These are phyloP conservation scores for Paedocypris micromegethes DNA, from an alignment of 2,797 vertebrate genomes.

Conservation along the genomic window DNA sequence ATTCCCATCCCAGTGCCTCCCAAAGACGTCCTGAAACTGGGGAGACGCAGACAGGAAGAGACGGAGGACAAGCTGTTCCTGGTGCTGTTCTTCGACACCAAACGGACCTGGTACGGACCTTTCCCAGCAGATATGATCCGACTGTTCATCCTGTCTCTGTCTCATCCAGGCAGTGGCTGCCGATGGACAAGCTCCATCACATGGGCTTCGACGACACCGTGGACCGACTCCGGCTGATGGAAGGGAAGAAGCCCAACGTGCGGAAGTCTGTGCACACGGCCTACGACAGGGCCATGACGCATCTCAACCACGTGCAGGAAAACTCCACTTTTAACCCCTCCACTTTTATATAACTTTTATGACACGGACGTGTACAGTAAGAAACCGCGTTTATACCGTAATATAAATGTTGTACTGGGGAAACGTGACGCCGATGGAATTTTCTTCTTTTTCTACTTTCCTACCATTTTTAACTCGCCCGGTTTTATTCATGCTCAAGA, in stretches of 20 bases:
- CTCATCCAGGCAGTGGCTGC: constrained; percentile 91
- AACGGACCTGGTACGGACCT: constrained; percentile 89
- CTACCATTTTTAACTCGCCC: background rate
- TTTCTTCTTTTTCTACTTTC: background rate
- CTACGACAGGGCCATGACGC: constrained; percentile 90
- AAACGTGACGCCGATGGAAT: background rate
- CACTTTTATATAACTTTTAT: constrained; percentile 75
- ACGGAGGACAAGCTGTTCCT: constrained; percentile 89
- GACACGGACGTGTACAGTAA: constrained; percentile 36
- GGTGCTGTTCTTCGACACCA: constrained; percentile 98
- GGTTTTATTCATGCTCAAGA: background rate
- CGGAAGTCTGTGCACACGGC: constrained; percentile 96
- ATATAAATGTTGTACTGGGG: background rate
- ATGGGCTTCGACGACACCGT: constrained; percentile 90
- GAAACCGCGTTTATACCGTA: background rate
- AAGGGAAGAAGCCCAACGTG: constrained; percentile 94
- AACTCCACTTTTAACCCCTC: constrained; percentile 83
- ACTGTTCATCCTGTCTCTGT: background rate
- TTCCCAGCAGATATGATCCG: background rate
- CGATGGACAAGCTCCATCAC: constrained; percentile 84
- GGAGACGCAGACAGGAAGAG: constrained; percentile 80
- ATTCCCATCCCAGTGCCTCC: constrained; percentile 97
- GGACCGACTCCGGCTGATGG: constrained; percentile 93
- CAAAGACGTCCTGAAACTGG: constrained; percentile 88
- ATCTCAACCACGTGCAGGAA: constrained; percentile 85